Conservation (phyloP, 2,113 vertebrate species). For the Anas platyrhynchos region DNA sequence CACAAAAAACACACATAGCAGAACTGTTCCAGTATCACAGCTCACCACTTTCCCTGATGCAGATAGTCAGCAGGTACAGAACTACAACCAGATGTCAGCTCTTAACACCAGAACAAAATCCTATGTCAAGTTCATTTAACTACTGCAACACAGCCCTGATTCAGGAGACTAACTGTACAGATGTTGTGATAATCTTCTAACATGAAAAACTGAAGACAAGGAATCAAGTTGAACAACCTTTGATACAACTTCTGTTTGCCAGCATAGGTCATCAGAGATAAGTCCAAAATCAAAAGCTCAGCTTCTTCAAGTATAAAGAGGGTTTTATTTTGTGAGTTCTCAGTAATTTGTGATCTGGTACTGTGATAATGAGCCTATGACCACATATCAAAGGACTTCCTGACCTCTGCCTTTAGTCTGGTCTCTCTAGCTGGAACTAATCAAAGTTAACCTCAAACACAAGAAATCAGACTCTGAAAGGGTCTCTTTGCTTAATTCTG, state of each 20-base stretch:
- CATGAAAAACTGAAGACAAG: background rate
- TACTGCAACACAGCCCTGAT: background rate
- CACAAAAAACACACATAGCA: background rate
- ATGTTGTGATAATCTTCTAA: accelerated
- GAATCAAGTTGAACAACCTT: background rate
- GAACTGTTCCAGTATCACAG: background rate
- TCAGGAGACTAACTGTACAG: background rate
- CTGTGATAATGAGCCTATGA: background rate
- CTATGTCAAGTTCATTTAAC: no score
- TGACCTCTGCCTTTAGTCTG: background rate
- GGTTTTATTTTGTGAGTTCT: background rate
- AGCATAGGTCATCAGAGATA: background rate
- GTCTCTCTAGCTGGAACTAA: background rate
- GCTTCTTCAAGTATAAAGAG: background rate
- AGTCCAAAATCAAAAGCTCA: slow-evolving; percentile 1
- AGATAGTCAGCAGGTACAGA: background rate
- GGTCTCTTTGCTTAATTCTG: background rate
- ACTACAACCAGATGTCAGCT: background rate
- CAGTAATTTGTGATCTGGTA: background rate
- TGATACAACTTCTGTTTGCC: background rate
- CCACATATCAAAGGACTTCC: background rate
- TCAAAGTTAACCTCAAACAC: background rate
- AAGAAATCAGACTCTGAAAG: background rate
- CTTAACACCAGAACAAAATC: no score
- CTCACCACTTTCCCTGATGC: accelerated